Percentiles rank a stretch among this genome's conserved stretches.
Conservation (phyloP, 2,888 invertebrate genomes). For the Andrena bucephala region DNA sequence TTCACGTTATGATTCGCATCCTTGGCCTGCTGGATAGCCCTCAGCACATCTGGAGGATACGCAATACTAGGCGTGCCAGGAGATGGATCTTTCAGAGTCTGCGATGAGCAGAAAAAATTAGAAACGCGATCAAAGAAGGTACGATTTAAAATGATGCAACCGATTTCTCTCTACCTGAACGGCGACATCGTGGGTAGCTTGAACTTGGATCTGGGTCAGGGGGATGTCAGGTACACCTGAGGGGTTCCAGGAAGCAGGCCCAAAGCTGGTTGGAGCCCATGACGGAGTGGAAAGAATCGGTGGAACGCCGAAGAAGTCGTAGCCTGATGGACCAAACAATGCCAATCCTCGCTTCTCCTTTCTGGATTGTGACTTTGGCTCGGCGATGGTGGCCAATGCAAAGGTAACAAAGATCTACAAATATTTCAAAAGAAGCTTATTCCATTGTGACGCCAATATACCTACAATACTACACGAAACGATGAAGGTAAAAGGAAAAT, state of each 20-base stretch:
- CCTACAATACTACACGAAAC: background rate
- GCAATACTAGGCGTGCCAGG: slow-evolving; percentile 84
- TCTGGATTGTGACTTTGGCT: slow-evolving; percentile 51
- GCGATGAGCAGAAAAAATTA: background rate
- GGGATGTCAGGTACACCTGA: slow-evolving; percentile 75
- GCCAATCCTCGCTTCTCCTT: slow-evolving; percentile 81
- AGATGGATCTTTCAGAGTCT: slow-evolving; percentile 78
- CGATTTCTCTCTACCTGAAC: slow-evolving; percentile 76
- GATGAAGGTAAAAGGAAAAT: background rate
- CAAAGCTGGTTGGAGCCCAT: slow-evolving; percentile 71
- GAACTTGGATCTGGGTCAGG: slow-evolving; percentile 80
- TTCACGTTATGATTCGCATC: slow-evolving; percentile 90
- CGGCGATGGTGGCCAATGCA: slow-evolving; percentile 65
- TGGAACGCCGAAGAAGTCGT: slow-evolving; percentile 75
- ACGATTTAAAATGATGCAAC: background rate
- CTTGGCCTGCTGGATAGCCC: slow-evolving; percentile 91
- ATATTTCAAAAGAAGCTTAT: background rate
- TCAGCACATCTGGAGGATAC: slow-evolving; percentile 88
- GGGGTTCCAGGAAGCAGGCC: slow-evolving; percentile 74
- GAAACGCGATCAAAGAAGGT: background rate
- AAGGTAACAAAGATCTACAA: slow-evolving; percentile 71
- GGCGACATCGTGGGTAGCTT: slow-evolving; percentile 82
- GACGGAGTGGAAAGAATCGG: slow-evolving; percentile 70
- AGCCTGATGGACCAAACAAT: slow-evolving; percentile 75
- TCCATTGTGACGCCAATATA: no score